phyloP scores from a whole-genome alignment of 2,888 invertebrate genomes.

The Chymomyza caudatula region DNA sequence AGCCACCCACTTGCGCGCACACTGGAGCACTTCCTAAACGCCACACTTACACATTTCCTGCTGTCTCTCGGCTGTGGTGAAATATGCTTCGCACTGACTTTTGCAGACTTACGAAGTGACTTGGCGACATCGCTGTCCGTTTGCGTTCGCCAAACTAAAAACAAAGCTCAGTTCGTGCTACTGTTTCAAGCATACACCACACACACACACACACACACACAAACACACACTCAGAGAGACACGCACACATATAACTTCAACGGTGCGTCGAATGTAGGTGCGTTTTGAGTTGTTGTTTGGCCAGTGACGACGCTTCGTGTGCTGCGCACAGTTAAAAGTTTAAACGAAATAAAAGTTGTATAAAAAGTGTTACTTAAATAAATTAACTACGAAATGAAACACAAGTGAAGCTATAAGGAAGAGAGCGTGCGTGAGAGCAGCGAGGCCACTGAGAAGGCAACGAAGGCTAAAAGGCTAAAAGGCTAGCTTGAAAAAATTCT shows the following conservation, averaged over 20 bases:
- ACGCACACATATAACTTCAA: conserved; percentile 10
- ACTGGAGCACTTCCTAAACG: conserved; percentile 41
- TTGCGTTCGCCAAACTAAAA: conserved; percentile 51
- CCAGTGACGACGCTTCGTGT: conserved; percentile 13
- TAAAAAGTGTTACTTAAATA: not conserved
- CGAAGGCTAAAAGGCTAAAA: conserved; percentile 27
- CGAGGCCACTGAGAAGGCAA: conserved; percentile 13
- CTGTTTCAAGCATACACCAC: conserved; percentile 46
- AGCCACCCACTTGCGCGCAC: conserved; percentile 16
- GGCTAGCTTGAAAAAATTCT: conserved; percentile 25
- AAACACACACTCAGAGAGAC: conserved; percentile 36
- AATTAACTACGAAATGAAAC: conserved; percentile 10
- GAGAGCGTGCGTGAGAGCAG: conserved; percentile 29
- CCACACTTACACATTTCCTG: conserved; percentile 52
- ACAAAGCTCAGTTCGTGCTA: conserved; percentile 51
- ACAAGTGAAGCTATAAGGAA: conserved; percentile 7
- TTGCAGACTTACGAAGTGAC: conserved; percentile 37
- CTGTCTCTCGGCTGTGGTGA: conserved; percentile 50
- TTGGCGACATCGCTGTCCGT: conserved; percentile 49
- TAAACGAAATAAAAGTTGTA: conserved; percentile 4
- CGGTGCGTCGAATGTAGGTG: conserved; percentile 14
- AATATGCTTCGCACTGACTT: conserved; percentile 22
- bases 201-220: conserved; percentile 32
- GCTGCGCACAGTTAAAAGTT: conserved; percentile 5
- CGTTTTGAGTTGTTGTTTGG: not conserved